These are phyloP conservation scores for Exocentrus adspersus DNA, from an alignment of 2,888 invertebrate species.

Conservation along the genomic window DNA sequence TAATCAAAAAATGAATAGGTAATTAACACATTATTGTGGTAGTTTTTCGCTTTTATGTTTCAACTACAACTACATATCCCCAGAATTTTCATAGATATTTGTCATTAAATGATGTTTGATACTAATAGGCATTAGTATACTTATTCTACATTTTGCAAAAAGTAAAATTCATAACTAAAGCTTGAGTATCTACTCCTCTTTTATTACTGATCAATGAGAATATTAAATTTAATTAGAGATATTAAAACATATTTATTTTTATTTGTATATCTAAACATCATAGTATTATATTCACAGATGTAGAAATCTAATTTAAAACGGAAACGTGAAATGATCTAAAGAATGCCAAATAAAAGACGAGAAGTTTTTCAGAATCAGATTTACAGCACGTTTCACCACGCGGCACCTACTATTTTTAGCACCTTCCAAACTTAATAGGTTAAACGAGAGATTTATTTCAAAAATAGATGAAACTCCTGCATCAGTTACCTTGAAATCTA, in stretches of 20 bases:
- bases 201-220: neutral
- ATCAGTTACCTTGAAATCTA: neutral
- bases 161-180: no score
- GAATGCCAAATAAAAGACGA: constrained; percentile 8
- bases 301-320: neutral
- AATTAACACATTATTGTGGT: no score
- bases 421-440: constrained; percentile 2
- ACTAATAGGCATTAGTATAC: no score
- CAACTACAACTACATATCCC: no score
- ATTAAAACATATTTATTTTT: neutral
- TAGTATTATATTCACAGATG: no score
- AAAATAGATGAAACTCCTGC: constrained; percentile 5
- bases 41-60: no score
- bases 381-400: neutral
- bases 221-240: neutral
- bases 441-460: constrained; percentile 2
- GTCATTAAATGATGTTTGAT: no score
- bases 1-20: no score
- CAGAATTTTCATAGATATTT: no score
- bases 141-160: no score
- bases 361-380: neutral
- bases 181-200: neutral
- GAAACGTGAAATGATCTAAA: neutral
- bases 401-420: constrained; percentile 7
- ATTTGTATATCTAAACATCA: no score